A percentile compares a stretch with the other conserved stretches of the same genome.
Evolutionary conservation across 2,888 invertebrate species (phyloP).

Genomic region (Drosophila meridiana): DNA sequence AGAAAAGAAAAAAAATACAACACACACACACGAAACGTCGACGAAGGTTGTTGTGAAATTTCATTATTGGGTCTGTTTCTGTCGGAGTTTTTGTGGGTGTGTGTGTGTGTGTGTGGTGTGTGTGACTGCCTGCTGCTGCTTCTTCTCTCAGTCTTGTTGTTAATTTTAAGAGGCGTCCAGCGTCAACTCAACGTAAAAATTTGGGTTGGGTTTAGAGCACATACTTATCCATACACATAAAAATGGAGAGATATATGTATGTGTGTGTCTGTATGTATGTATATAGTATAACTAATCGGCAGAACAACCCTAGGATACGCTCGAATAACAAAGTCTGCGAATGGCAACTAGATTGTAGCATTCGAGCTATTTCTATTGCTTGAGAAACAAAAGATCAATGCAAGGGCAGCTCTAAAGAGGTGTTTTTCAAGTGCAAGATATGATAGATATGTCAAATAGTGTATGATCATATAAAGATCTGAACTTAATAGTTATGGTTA

Average conservation of each 20-base stretch:
- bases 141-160: constrained; percentile 37
- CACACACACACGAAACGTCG: constrained; percentile 32
- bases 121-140: constrained; percentile 54
- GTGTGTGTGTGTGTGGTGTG: constrained; percentile 18
- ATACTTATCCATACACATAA: constrained; percentile 8
- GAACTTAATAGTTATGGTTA: too few species aligned
- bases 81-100: constrained; percentile 28
- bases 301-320: constrained; percentile 8
- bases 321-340: not conserved
- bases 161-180: constrained; percentile 79
- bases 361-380: not conserved
- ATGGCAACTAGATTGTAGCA: not conserved
- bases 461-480: not conserved
- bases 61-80: constrained; percentile 77
- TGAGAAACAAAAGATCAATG: not conserved
- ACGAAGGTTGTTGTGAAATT: constrained; percentile 79
- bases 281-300: constrained; percentile 11
- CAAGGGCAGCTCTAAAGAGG: not conserved
- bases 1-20: constrained; percentile 29
- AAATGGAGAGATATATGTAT: constrained; percentile 1
- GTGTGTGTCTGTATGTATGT: constrained; percentile 5
- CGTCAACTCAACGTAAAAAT: constrained; percentile 65
- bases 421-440: too few species aligned
- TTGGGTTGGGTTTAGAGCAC: constrained; percentile 65
- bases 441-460: too few species aligned